A percentile compares a stretch with the other conserved stretches of the same genome.
phyloP scores from a whole-genome alignment of 2,888 invertebrate genomes.

The Cheilosia pagana region DNA sequence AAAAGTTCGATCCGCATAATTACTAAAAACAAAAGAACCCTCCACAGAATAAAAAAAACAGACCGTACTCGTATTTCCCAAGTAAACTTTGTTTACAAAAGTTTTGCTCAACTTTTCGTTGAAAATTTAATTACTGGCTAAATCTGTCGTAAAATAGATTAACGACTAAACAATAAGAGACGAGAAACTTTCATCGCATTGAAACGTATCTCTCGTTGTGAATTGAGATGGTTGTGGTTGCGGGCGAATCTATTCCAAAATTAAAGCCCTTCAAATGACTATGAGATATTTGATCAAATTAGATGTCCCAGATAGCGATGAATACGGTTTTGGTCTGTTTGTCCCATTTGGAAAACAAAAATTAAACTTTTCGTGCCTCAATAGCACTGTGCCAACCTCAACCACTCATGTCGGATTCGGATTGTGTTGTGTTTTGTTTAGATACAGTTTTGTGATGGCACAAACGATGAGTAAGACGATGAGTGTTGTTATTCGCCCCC shows the following conservation, averaged over 20 bases:
- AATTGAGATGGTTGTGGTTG: constrained; percentile 5
- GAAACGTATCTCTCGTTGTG: neutral
- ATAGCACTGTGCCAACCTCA: neutral
- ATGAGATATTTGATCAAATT: constrained; percentile 14
- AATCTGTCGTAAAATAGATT: constrained; percentile 48
- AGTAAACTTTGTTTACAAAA: constrained; percentile 37
- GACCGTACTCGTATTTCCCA: neutral
- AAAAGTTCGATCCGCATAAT: too few relatives aligned
- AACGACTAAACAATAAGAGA: constrained; percentile 3
- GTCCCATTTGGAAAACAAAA: neutral
- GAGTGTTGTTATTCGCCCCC: constrained; percentile 5
- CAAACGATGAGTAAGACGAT: constrained; percentile 23
- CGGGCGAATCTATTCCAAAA: neutral
- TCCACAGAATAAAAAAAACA: neutral
- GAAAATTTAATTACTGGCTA: constrained; percentile 31
- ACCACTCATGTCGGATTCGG: neutral
- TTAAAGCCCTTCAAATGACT: neutral
- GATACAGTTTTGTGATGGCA: neutral
- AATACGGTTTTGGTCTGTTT: too few relatives aligned
- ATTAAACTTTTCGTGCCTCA: neutral
- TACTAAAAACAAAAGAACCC: too few relatives aligned
- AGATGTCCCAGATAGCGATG: neutral
- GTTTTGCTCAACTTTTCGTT: constrained; percentile 27
- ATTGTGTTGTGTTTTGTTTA: neutral
- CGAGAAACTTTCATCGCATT: constrained; percentile 4